Base-by-base conservation (phyloP, 2,113 vertebrate genomes). In the Rhagologus leucostigma region DNA sequence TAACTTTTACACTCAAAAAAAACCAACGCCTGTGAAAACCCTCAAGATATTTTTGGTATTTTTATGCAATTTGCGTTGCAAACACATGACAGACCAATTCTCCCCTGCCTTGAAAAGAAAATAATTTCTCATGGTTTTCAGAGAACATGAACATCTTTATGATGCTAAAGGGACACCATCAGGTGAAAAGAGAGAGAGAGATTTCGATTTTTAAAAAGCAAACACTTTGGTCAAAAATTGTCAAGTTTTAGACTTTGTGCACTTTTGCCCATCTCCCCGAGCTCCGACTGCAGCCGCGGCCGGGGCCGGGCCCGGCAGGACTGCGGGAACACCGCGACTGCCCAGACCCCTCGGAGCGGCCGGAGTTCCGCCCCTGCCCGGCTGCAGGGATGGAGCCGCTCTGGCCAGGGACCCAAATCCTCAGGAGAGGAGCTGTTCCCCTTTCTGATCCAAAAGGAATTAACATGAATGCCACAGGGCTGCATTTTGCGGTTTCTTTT, bases 1-100 rank as follows among this genome's bases (percentile, higher is more conserved):
- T 98, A 98, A 98, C 97, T 98, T 98, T 98, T 98, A 98, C 98
- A 98, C 97, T 94, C 95, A 95, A 95, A 94, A 96, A 96, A 97
- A 96, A 97, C 89, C 95, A 95, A 83, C 80, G 95, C 96, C 84
- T 68, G 16, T 93, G 95, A 97, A 97, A 96, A 96, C 82, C 94
- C 74, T 92, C 85, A 83, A 96, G 76, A 97, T 84, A 97, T 87
- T 97, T 96, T 97, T 98, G 97, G 97, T 97, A 95, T 96, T 95
- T 97, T 96, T 96, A 97, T 84, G 95, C 97, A 96, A 95, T 79
- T 97, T 93, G 95, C 13, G 79, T 97, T 97, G 96, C 96, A 97
- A 98, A 97, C 96, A 93, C 60, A 92, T 82, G 94, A 97, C 93
- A 97, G 89, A 95, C 93, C 96, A 96, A 94, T 94, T 97, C 94